A percentile compares a stretch with the other conserved stretches of the same genome.
Evolutionary conservation across 37 sponge, comb jelly and placozoan species (phyloP).

Genomic region (Hormiphora californensis): DNA sequence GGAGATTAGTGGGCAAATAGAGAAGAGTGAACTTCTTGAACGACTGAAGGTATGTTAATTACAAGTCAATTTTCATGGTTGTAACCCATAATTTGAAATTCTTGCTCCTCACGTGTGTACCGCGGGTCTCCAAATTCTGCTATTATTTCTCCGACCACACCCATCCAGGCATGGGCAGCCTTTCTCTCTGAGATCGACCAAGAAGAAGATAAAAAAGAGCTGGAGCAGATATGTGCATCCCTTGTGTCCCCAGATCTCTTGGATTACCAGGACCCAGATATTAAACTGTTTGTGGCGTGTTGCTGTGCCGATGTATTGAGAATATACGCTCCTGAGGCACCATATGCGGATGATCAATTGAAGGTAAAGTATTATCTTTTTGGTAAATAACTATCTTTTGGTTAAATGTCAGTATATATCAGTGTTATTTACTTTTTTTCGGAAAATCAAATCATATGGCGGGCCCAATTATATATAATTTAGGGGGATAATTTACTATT

Average conservation of each 20-base stretch:
- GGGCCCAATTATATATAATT: no score
- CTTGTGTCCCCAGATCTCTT: constrained; percentile 36
- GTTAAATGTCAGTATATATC: no score
- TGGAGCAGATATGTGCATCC: background rate
- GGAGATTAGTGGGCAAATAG: constrained; percentile 50
- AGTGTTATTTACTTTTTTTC: no score
- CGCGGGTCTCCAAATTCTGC: no score
- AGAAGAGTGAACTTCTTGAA: constrained; percentile 63
- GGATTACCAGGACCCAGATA: constrained; percentile 58
- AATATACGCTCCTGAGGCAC: constrained; percentile 74
- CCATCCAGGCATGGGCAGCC: constrained; percentile 46
- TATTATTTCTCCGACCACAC: no score
- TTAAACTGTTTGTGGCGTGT: constrained; percentile 63
- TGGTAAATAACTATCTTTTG: no score
- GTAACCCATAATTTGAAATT: no score
- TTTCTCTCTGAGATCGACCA: constrained; percentile 53
- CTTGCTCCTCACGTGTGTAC: no score
- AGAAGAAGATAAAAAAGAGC: constrained; percentile 50
- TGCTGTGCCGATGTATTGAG: constrained; percentile 71
- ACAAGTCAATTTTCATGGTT: background rate
- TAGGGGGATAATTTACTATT: no score
- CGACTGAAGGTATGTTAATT: constrained; percentile 62
- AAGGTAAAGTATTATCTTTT: no score
- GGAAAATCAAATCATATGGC: no score
- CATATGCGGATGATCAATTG: constrained; percentile 67